Conservation (phyloP, 2,797 vertebrate species). For the Labroides dimidiatus region DNA sequence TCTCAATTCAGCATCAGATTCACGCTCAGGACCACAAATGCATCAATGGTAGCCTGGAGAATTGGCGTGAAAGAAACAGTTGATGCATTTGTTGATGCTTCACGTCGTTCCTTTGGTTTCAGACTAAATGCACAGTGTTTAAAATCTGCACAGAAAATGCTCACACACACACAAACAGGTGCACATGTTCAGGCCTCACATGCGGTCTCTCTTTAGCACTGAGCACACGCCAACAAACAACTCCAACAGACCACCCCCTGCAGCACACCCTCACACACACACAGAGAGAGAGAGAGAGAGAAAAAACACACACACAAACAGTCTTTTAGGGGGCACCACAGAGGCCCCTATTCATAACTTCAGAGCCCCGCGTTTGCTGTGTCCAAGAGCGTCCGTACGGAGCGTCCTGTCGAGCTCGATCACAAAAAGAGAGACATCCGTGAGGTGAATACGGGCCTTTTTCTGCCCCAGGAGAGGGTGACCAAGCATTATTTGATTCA, state of each 20-base stretch:
- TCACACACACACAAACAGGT: slow-evolving; percentile 2
- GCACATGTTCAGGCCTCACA: slow-evolving; percentile 46
- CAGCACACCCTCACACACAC: slow-evolving; percentile 35
- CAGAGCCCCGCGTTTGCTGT: slow-evolving; percentile 58
- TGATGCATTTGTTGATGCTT: not conserved
- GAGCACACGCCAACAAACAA: slow-evolving; percentile 40
- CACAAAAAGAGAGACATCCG: slow-evolving; percentile 63
- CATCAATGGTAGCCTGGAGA: slow-evolving; percentile 5
- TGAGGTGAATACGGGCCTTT: slow-evolving; percentile 74
- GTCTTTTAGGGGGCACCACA: slow-evolving; percentile 67
- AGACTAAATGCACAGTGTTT: not conserved
- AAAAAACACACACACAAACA: slow-evolving; percentile 31
- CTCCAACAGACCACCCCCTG: slow-evolving; percentile 50
- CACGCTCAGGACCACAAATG: not conserved
- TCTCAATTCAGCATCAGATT: slow-evolving; percentile 25
- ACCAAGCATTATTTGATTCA: slow-evolving; percentile 65
- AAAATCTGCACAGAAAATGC: not conserved
- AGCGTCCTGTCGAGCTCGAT: slow-evolving; percentile 68
- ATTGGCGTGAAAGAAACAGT: not conserved
- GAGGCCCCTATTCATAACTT: slow-evolving; percentile 72
- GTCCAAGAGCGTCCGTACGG: slow-evolving; percentile 72
- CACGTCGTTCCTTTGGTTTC: not conserved
- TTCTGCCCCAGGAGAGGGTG: slow-evolving; percentile 61
- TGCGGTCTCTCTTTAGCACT: slow-evolving; percentile 37
- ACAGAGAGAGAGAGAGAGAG: slow-evolving; percentile 5